Base-by-base conservation (phyloP, 2,888 invertebrate genomes). In the Steinernema carpocapsae region DNA sequence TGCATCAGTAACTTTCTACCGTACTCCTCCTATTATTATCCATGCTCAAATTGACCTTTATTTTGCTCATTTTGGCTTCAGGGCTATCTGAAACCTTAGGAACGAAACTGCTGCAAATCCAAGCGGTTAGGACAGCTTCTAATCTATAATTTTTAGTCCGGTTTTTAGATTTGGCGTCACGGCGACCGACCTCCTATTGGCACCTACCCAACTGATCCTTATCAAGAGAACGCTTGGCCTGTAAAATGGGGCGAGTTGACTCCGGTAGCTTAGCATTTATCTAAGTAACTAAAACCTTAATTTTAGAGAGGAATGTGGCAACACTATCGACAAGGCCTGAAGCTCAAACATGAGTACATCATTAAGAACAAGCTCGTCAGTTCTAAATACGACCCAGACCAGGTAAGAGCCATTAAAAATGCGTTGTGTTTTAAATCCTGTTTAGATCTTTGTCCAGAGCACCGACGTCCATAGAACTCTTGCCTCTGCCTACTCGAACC, bases 221-320 rank as follows among this genome's bases (percentile, higher is more conserved):
- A 93, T 88, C 91, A 93, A 85, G 90, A 91, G 79, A 91, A 92
- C 1, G 89, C 90, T 52, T 95, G 95, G 94, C 93, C 94, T 0
- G 92, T 92, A 12, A 93, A 92, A 79, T 94, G 92, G 89, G 94
- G 94, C n/a, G 93, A 95, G 87, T 89, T 96, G n/a, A 94, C 95
- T 0, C 93, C 93, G 89, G 93, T 93, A 88, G 90, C 24, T 26
- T 42, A 32, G 19, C 3, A 10, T 6, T 37, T 37, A 37, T 10
- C 37, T 37, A 3, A 6, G 37, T 37, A n/a, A n/a, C n/a, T 37
- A 37, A 37, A 10, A 6, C 37, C 10, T 37, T 6, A 10, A 10
- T 74, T 80, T n/a, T 78, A 88, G 88, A 77, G 81, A 17, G 83
- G 83, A 64, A 82, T 83, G 82, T 46, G 77, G 6, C 82, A 83